Conservation (phyloP, 2,797 vertebrate genomes). For the Falco concolor region DNA sequence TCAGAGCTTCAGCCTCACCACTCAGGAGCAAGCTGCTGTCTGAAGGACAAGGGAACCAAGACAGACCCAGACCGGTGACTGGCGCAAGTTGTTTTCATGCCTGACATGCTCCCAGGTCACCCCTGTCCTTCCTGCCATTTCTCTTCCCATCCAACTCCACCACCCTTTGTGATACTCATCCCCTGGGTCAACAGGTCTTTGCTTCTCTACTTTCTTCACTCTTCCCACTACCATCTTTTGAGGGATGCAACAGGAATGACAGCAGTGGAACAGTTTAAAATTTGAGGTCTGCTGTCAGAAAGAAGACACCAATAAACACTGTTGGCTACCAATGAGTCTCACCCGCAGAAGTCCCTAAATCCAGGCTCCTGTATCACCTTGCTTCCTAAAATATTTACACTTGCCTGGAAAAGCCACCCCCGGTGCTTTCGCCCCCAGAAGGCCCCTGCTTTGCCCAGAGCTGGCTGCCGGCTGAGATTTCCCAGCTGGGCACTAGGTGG, state of each 20-base stretch:
- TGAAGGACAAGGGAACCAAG: not conserved
- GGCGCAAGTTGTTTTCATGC: not conserved
- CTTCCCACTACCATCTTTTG: not conserved
- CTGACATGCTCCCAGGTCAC: not conserved
- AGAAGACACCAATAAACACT: fast-evolving
- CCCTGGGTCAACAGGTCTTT: not conserved
- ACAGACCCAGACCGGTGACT: not conserved
- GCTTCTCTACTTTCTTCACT: not conserved
- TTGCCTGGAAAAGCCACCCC: not conserved
- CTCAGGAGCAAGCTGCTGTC: not conserved
- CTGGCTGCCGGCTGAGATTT: not conserved
- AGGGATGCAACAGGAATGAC: not conserved
- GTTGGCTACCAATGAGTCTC: not conserved
- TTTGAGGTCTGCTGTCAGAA: not conserved
- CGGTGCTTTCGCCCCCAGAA: not conserved
- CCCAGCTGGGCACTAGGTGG: constrained; percentile 47
- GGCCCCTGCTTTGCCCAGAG: not conserved
- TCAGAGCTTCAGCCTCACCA: not conserved
- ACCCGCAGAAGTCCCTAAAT: not conserved
- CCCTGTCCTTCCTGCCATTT: not conserved
- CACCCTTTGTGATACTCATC: not conserved
- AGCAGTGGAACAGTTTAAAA: not conserved
- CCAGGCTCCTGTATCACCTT: not conserved
- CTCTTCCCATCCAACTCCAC: not conserved
- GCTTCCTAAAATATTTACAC: not conserved